Base-by-base conservation (phyloP, 2,888 invertebrate genomes). In the Synanthedon tipuliformis region DNA sequence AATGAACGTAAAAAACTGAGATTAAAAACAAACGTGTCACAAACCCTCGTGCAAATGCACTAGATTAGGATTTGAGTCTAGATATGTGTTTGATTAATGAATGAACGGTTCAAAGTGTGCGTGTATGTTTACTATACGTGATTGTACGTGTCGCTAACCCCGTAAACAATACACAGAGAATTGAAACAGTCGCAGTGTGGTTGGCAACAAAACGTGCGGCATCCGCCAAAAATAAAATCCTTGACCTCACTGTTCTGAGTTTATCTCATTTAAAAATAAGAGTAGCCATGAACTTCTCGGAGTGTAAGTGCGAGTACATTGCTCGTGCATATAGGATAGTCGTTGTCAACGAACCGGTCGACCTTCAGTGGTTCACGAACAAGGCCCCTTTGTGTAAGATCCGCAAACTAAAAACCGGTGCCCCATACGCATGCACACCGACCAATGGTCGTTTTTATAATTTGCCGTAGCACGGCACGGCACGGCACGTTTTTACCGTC, bases 311-410 rank as follows among this genome's bases (percentile, higher is more conserved):
- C 69, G 72, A 66, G 74, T 74, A 75, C 77, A 74, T 72, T 68
- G 68, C 71, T 71, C 67, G 69, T 52, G 50, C 51, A 41, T 55
- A 52, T 56, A 57, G 57, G 55, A 57, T 55, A 56, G 57, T 57
- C 54, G 55, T 57, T 56, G 59, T 53, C 54, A 52, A 69, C 64
- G 57, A 68, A 68, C 73, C 68, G 66, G 82, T 62, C 71, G 85
- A 71, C 85, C 86, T 87, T 87, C 86, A 69, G 63, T 75, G 75
- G 82, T 82, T 82, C 81, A 84, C 73, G 83, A 83, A 76, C 84
- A 84, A 85, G 85, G 84, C 69, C 68, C 69, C 82, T 80, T 82
- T 82, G 78, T 81, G 18, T 49, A 49, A 49, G 49, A 49, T 49
- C 49, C 23, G 45, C 15, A 45, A 45, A 45, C 45, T 23, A 18